Base-by-base conservation (phyloP, 1,140 invertebrate genomes). In the Brachionus paranguensis region DNA sequence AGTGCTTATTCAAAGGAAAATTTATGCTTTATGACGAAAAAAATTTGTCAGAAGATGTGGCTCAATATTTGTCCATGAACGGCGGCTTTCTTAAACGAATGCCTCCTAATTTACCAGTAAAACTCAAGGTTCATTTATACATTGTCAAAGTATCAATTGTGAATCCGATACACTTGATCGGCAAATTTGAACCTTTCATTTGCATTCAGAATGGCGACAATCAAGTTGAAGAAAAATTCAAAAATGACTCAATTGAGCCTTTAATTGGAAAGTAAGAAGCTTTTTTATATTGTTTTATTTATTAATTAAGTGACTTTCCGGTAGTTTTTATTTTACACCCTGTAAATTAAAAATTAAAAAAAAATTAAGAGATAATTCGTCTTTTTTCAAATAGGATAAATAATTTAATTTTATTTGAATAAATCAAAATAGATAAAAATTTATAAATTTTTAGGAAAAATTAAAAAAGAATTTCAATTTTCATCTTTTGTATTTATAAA, bases 161-260 rank as follows among this genome's bases (percentile, higher is more conserved):
- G 11, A 81, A 81, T 81, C 78, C 78, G 8, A 81, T 81, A 64
- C 78, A 81, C 41, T 43, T 81, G 33, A 81, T 81, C 7, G 78
- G 78, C 0, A 81, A 81, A 47, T 81, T 81, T 64, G 78, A 81
- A 29, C 78, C 78, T 24, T 81, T 64, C 41, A 64, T 81, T 64
- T 68, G 41, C 12, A 43, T 81, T 12, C 27, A 81, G 27, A 33
- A 27, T 68, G 78, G 78, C 12, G 10, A 60, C 10, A 81, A 43
- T 29, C 6, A 81, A 81, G 37, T 64, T 24, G 72, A 47, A 27
- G 53, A 81, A 81, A 81, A 81, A 27, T 81, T 81, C 27, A 81
- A 81, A 33, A 64, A 45, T 47, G 64, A 68, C 37, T 81, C 78
- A 6, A 64, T 81, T n/a, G 78, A 81, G 27, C 78, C 78, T 5